Base-by-base conservation (phyloP, 2,113 vertebrate species). In the Mungos mungo region DNA sequence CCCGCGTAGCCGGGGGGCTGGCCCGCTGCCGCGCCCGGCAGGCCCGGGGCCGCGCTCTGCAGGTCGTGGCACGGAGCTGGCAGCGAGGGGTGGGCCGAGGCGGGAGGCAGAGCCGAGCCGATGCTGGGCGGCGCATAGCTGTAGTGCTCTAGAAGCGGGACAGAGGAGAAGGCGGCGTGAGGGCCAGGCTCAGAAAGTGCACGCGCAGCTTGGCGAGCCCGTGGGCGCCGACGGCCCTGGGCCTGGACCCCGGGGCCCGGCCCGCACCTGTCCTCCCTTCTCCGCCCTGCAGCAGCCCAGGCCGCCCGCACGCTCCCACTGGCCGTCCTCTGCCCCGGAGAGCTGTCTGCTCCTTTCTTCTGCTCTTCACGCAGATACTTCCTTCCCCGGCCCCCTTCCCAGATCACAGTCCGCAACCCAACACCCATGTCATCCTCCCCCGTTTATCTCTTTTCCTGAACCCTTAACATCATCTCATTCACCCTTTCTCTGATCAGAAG, bases 51-150 rank as follows among this genome's bases (percentile, higher is more conserved):
- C 77, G 99, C 98, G 15, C 98, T 94, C 98, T 99, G 99, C 95
- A 99, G 98, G 91, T 99, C 99, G 94, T 99, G 99, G 98, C 99
- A 99, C 74, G 99, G 99, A 76, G 98, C 97, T 33, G 99, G 98
- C 98, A 99, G 98, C 93, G 99, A 99, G 86, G 99, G 98, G 98
- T 99, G 99, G 1, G 99, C 99, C 97, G 99, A 98, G 82, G 99
- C 98, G 84, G 99, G 98, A n/a, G 99, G 99, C 98, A 99, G 99
- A 60, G 99, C 99, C 52, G 99, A 97, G 97, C 99, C 99, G 98
- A 99, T 97, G 7, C 99, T 99, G 89, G 99, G 98, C 87, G 99
- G 97, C 13, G 96, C 86, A 66, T 99, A 99, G 98, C 98, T 99
- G 98, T 99, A 99, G 98, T 99, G 99, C 98, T 99, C 99, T 99